A percentile compares a stretch with the other conserved stretches of the same genome.
Evolutionary conservation across 2,888 invertebrate genomes (phyloP).

Genomic region (Rugalucina vietnamica): DNA sequence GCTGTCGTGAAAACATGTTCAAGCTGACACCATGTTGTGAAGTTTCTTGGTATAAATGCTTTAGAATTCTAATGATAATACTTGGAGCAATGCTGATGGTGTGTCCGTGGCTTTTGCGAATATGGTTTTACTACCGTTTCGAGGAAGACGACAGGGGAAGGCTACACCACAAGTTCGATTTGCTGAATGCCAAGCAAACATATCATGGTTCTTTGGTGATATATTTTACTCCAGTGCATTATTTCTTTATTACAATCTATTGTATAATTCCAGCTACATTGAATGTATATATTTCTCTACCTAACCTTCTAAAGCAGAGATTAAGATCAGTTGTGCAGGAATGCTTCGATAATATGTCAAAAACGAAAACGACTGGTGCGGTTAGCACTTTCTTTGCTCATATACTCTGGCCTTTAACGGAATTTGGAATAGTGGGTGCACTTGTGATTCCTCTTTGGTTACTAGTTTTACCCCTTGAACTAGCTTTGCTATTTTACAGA

Average conservation of each 20-base stretch:
- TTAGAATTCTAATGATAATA: slow-evolving; percentile 10
- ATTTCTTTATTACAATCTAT: slow-evolving; percentile 34
- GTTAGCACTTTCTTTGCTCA: background rate
- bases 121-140: slow-evolving; percentile 48
- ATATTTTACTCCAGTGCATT: slow-evolving; percentile 39
- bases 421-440: background rate
- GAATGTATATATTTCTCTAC: background rate
- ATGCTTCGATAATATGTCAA: background rate
- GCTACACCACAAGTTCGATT: background rate
- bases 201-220: slow-evolving; percentile 34
- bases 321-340: background rate
- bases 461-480: background rate
- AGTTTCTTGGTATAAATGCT: slow-evolving; percentile 35
- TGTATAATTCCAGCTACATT: background rate
- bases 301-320: no score
- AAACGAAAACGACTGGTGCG: background rate
- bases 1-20: slow-evolving; percentile 45
- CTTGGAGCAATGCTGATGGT: background rate
- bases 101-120: slow-evolving; percentile 41
- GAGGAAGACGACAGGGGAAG: slow-evolving; percentile 25
- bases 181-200: slow-evolving; percentile 16
- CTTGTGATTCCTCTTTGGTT: background rate
- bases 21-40: background rate
- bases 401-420: background rate
- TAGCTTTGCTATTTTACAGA: background rate